Evolutionary conservation across 1,140 invertebrate species (phyloP).

Genomic region (Macrobrachium rosenbergii): DNA sequence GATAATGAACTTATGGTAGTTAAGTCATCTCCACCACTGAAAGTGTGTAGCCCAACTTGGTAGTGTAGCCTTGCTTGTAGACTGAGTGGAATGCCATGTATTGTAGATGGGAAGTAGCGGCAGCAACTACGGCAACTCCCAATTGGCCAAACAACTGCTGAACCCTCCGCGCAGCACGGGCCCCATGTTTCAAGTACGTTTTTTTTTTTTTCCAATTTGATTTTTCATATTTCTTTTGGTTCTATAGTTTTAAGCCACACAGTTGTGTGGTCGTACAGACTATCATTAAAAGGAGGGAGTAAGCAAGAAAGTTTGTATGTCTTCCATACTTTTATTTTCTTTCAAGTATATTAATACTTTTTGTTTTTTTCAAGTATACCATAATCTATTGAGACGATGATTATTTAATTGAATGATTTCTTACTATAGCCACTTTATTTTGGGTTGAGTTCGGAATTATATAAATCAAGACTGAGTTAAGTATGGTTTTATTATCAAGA

Average conservation of each 20-base stretch:
- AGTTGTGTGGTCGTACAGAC: no score
- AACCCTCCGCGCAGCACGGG: slow-evolving; percentile 70
- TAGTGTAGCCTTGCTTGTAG: slow-evolving; percentile 51
- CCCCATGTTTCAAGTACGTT: slow-evolving; percentile 66
- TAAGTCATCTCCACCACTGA: slow-evolving; percentile 33
- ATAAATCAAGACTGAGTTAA: no score
- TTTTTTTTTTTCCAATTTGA: slow-evolving; percentile 37
- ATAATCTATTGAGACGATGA: no score
- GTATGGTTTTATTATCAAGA: no score
- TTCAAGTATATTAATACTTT: not conserved
- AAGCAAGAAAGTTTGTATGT: no score
- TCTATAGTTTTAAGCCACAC: not conserved
- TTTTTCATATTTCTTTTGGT: slow-evolving; percentile 30
- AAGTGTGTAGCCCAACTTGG: slow-evolving; percentile 37
- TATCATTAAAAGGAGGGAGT: no score
- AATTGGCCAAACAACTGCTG: slow-evolving; percentile 75
- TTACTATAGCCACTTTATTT: no score
- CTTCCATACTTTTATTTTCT: not conserved
- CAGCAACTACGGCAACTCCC: slow-evolving; percentile 70
- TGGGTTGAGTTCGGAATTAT: no score
- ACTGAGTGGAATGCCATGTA: slow-evolving; percentile 55
- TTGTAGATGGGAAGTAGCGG: slow-evolving; percentile 65
- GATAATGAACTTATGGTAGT: not conserved
- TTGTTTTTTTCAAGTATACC: not conserved
- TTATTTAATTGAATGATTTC: no score